These are phyloP conservation scores for Entomobrya multifasciata DNA, from an alignment of 2,888 invertebrate genomes.

Conservation along the genomic window DNA sequence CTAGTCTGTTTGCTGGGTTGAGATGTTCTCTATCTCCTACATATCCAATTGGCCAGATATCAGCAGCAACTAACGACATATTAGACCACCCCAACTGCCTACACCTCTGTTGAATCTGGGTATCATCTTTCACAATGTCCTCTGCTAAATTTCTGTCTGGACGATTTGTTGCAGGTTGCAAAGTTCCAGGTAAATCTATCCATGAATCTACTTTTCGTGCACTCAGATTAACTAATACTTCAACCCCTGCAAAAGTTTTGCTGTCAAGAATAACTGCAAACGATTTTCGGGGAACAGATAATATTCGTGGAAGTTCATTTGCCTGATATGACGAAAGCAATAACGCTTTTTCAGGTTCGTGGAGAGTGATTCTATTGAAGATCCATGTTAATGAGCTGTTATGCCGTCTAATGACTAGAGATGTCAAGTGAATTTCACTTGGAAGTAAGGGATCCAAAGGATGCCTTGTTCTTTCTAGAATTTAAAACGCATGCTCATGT, in stretches of 20 bases:
- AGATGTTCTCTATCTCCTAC: conserved; percentile 31
- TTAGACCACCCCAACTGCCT: conserved; percentile 42
- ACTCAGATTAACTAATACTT: conserved; percentile 49
- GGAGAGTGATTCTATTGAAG: conserved; percentile 45
- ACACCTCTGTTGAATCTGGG: conserved; percentile 11
- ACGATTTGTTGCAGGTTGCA: not conserved
- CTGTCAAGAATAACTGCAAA: conserved; percentile 46
- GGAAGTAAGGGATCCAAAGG: conserved; percentile 56
- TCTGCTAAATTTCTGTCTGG: not conserved
- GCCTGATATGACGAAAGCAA: conserved; percentile 34
- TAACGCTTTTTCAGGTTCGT: conserved; percentile 50
- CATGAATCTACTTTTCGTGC: conserved; percentile 29
- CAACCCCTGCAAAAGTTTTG: not conserved
- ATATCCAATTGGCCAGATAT: conserved; percentile 49
- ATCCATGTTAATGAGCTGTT: conserved; percentile 31
- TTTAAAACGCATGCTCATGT: not conserved
- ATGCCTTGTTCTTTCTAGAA: conserved; percentile 15
- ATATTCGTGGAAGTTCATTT: conserved; percentile 9
- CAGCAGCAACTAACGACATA: conserved; percentile 24
- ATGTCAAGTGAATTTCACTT: conserved; percentile 38
- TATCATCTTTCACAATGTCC: conserved; percentile 18
- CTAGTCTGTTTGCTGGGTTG: not conserved
- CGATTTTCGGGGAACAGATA: conserved; percentile 22
- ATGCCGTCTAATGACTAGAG: conserved; percentile 21
- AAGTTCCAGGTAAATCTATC: conserved; percentile 12